Evolutionary conservation across 2,113 vertebrate genomes (phyloP), one percentile per base, ranked within the genome.

Genomic region (Campylorhamphus procurvoides): DNA sequence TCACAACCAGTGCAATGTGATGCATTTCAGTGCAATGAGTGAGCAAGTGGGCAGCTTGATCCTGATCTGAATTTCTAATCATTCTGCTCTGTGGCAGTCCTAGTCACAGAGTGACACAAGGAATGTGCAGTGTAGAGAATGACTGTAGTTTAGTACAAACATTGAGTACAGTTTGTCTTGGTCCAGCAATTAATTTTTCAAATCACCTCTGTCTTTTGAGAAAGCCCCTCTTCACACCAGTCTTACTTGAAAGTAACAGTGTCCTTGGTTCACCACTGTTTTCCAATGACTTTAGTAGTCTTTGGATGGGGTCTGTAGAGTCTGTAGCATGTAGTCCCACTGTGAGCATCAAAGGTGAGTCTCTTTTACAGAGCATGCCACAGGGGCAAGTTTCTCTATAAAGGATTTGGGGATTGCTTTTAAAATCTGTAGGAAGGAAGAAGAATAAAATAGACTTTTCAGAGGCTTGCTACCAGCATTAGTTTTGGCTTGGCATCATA

Each of bases 11-110:
- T 33, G 22, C 14, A 39, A 5, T 35, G 53, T 87, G 19, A 12
- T 59, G 14, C 14, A 11, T 1, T 0, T 53, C 24, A 14, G 16
- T 35, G 28, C 25, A 1, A 1, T 27, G 49, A 67, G 35, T 40
- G 35, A 67, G 19, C 16, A 56, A 50, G 31, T 13, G 5, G 4
- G 6, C 14, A 68, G 9, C 29, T 59, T 76, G 35, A 62, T 59
- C 25, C 39, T n/a, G 9, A 44, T 72, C 8, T 16, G 37, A 40
- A 59, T 75, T 89, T 33, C 29, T 58, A 4, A 2, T 24, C 23
- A 23, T 73, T 52, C 12, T 42, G 12, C 11, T 53, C 42, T 53
- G 9, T 58, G 29, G 29, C 49, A 25, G 10, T 37, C 14, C 11
- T 73, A 28, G 23, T 50, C 29, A 66, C 0, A 25, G 31, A 52